These are phyloP conservation scores for Drosophila ananassae DNA, from an alignment of 1,140 invertebrate genomes.

Conservation along the genomic window DNA sequence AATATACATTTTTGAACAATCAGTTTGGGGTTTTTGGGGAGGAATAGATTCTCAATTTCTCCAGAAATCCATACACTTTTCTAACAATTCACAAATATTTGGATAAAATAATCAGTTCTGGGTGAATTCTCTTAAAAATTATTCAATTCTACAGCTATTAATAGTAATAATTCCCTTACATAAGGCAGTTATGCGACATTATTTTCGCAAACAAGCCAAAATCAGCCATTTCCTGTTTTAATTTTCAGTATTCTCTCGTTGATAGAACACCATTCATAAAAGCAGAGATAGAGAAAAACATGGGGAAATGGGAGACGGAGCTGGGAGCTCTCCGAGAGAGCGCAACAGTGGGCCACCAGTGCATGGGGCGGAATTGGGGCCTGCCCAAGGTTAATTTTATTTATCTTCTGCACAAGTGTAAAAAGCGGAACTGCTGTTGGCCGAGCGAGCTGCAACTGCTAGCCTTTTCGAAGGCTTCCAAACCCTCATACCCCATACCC, in stretches of 20 bases:
- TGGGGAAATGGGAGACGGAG: too few relatives aligned
- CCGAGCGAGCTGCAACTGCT: neutral
- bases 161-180: neutral
- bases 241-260: slow-evolving; percentile 33
- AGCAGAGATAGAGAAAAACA: too few relatives aligned
- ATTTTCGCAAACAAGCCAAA: slow-evolving; percentile 48
- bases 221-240: slow-evolving; percentile 63
- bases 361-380: slow-evolving; percentile 14
- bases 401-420: slow-evolving; percentile 59
- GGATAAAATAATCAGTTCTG: too few relatives aligned
- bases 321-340: neutral
- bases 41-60: too few relatives aligned
- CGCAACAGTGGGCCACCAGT: slow-evolving; percentile 14
- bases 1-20: too few relatives aligned
- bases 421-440: slow-evolving; percentile 22
- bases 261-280: neutral
- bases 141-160: too few relatives aligned
- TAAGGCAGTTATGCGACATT: slow-evolving; percentile 35
- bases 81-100: too few relatives aligned
- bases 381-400: slow-evolving; percentile 70
- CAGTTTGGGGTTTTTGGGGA: too few relatives aligned
- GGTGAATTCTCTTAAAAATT: too few relatives aligned
- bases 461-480: neutral
- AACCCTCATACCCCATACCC: too few relatives aligned
- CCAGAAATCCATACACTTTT: too few relatives aligned